Evolutionary conservation across 2,797 vertebrate genomes (phyloP).

Genomic region (Muscicapa striata): DNA sequence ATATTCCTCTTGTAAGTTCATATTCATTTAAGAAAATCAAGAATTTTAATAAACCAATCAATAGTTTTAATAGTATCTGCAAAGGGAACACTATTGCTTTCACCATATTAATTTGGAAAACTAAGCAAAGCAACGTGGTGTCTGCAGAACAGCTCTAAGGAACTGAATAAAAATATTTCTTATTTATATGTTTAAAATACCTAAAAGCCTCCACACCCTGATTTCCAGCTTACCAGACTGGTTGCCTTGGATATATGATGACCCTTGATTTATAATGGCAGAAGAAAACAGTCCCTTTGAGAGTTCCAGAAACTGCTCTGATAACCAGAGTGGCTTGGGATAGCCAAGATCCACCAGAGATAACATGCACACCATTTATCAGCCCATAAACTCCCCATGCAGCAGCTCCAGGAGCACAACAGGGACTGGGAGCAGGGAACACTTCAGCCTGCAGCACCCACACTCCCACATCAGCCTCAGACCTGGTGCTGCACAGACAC

Average conservation of each 20-base stretch:
- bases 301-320: neutral
- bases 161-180: neutral
- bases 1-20: neutral
- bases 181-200: neutral
- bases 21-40: neutral
- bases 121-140: neutral
- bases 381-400: neutral
- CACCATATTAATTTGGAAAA: neutral
- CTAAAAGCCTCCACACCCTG: neutral
- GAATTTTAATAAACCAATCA: neutral
- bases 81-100: neutral
- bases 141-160: neutral
- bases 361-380: neutral
- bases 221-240: neutral
- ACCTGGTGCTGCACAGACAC: rapidly evolving
- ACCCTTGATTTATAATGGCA: neutral
- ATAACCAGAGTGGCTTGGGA: neutral
- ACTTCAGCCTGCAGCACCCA: neutral
- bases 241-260: neutral
- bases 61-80: neutral
- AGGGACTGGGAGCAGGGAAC: neutral
- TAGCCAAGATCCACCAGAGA: neutral
- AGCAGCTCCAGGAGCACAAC: neutral
- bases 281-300: neutral
- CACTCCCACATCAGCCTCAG: rapidly evolving